These are phyloP conservation scores for Ophioninae sp. DNA, from an alignment of 2,888 invertebrate genomes.

Conservation along the genomic window DNA sequence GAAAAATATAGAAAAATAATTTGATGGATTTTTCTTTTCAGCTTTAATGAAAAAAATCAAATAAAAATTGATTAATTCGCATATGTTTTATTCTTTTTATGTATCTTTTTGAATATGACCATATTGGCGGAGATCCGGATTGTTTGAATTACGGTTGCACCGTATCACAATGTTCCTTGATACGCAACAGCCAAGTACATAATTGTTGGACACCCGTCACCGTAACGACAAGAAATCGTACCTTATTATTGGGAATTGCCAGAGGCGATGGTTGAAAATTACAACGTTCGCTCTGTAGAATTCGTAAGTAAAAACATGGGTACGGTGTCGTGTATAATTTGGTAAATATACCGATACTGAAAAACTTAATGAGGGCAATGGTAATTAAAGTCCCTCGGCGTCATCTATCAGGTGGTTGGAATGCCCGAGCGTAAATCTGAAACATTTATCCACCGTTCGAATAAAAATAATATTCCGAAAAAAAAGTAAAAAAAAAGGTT, in stretches of 20 bases:
- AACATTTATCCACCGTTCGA: neutral
- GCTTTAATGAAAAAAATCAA: too few species aligned
- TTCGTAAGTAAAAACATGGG: slow-evolving; percentile 54
- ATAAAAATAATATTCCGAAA: too few species aligned
- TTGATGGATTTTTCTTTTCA: too few species aligned
- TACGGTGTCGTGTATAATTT: slow-evolving; percentile 22
- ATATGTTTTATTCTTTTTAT: neutral
- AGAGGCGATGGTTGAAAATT: slow-evolving; percentile 54
- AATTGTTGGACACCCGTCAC: slow-evolving; percentile 34
- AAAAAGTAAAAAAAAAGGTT: too few species aligned
- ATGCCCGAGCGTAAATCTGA: neutral
- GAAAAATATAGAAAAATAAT: too few species aligned
- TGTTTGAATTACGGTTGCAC: neutral
- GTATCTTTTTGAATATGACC: neutral
- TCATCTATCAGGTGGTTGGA: neutral
- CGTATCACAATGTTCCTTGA: slow-evolving; percentile 1
- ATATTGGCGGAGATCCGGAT: neutral
- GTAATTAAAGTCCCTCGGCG: neutral
- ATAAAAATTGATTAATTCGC: neutral
- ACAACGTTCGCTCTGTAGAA: slow-evolving; percentile 30
- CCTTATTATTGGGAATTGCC: slow-evolving; percentile 52
- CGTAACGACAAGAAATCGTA: slow-evolving; percentile 49
- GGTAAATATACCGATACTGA: slow-evolving; percentile 5
- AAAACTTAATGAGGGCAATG: neutral
- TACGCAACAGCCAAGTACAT: slow-evolving; percentile 10